These are phyloP conservation scores for Aramus guarauna DNA, from an alignment of 2,113 vertebrate genomes.

Conservation along the genomic window DNA sequence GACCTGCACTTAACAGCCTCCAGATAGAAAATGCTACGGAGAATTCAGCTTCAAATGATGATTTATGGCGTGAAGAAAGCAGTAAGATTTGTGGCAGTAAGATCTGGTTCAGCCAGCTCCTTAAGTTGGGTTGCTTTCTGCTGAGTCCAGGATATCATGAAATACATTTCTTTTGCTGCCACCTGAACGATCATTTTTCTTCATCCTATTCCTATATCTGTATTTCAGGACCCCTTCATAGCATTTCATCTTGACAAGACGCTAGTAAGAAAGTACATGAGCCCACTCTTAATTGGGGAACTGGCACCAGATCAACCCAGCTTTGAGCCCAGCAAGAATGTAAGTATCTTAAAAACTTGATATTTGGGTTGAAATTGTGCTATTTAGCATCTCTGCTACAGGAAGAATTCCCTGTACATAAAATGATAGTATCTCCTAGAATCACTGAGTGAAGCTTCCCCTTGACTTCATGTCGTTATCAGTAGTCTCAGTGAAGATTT, in stretches of 20 bases:
- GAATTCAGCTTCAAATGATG: neutral
- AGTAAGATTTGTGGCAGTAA: neutral
- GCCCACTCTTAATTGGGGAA: constrained; percentile 77
- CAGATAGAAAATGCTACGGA: neutral
- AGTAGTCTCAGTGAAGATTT: neutral
- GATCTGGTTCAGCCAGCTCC: neutral
- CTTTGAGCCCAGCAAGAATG: constrained; percentile 80
- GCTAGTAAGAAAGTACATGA: constrained; percentile 78
- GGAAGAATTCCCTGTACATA: neutral
- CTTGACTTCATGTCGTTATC: neutral
- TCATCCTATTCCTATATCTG: neutral
- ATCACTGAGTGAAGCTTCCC: neutral
- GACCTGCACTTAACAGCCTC: neutral
- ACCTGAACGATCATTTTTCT: neutral
- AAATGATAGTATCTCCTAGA: neutral
- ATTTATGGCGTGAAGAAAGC: neutral
- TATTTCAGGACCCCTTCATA: constrained; percentile 77
- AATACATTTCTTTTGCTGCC: neutral
- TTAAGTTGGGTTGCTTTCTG: neutral
- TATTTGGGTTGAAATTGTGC: neutral
- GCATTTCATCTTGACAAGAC: constrained; percentile 80
- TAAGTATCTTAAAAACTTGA: constrained; percentile 45
- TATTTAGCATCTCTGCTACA: neutral
- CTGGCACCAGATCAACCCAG: constrained; percentile 79
- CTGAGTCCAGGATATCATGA: neutral